Conservation (phyloP, 2,888 invertebrate species). For the Peribatodes rhomboidaria region DNA sequence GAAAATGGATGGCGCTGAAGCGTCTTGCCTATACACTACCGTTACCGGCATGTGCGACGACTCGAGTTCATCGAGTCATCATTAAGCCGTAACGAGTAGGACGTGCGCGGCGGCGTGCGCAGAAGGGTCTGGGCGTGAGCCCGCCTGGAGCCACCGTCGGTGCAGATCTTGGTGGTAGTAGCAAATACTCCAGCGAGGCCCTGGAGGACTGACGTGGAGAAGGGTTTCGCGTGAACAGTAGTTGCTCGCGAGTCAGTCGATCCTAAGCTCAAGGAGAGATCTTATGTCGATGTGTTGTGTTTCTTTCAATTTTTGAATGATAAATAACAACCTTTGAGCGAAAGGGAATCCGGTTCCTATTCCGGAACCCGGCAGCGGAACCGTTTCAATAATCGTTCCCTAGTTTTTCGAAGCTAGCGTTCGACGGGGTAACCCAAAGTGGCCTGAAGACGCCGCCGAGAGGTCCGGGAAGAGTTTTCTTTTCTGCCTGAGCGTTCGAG, state of each 20-base stretch:
- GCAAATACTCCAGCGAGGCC: constrained; percentile 89
- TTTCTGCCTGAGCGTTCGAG: constrained; percentile 82
- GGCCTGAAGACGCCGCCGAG: constrained; percentile 86
- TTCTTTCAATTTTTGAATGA: constrained; percentile 47
- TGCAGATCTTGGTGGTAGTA: constrained; percentile 90
- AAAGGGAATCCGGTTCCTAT: constrained; percentile 86
- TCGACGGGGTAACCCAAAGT: constrained; percentile 74
- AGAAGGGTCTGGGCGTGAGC: constrained; percentile 86
- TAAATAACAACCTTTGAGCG: constrained; percentile 76
- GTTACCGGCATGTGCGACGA: constrained; percentile 69
- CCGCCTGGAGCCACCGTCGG: constrained; percentile 83
- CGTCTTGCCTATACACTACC: constrained; percentile 81
- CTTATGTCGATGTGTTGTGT: constrained; percentile 70
- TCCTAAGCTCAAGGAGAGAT: constrained; percentile 86
- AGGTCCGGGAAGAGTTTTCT: constrained; percentile 81
- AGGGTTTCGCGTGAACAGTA: constrained; percentile 82
- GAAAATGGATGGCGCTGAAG: constrained; percentile 89
- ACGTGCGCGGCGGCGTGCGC: constrained; percentile 78
- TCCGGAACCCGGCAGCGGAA: constrained; percentile 87
- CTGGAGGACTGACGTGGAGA: constrained; percentile 87
- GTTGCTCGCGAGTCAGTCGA: constrained; percentile 87
- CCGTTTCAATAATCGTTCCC: constrained; percentile 73
- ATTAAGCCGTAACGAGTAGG: constrained; percentile 88
- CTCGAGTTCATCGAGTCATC: constrained; percentile 51
- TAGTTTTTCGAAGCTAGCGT: constrained; percentile 55